phyloP scores from a whole-genome alignment of 2,888 invertebrate species.

The Pelosia muscerda region DNA sequence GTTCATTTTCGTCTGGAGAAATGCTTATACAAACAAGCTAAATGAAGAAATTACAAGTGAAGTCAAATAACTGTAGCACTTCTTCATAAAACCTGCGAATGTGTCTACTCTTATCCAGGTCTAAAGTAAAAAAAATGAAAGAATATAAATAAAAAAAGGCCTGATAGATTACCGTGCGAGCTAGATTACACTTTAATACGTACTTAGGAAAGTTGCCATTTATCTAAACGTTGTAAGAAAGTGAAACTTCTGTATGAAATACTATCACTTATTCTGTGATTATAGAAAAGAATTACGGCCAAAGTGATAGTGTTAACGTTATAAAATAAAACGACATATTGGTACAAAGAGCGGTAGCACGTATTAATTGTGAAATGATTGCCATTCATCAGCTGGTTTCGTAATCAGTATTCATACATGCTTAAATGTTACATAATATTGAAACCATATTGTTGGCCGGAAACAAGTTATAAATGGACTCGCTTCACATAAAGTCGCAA shows the following conservation, averaged over 20 bases:
- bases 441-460: neutral
- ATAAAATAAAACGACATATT: neutral
- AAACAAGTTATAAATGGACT: neutral
- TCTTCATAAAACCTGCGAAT: too few relatives aligned
- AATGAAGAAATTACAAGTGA: too few relatives aligned
- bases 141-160: neutral
- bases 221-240: neutral
- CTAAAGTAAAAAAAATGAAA: neutral
- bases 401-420: neutral
- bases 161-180: neutral
- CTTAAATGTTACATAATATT: neutral
- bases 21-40: too few relatives aligned
- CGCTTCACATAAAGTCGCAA: neutral
- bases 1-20: too few relatives aligned
- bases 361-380: neutral
- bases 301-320: neutral
- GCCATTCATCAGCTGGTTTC: neutral
- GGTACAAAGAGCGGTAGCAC: conserved; percentile 10
- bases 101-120: too few relatives aligned
- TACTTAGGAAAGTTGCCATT: neutral
- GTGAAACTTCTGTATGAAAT: neutral
- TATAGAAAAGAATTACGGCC: neutral
- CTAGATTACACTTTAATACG: neutral
- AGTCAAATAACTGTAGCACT: too few relatives aligned
- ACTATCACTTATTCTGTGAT: neutral